A percentile compares a stretch with the other conserved stretches of the same genome.
These are phyloP conservation scores for Benitochromis conjunctus DNA, from an alignment of 2,113 vertebrate genomes.

Conservation along the genomic window DNA sequence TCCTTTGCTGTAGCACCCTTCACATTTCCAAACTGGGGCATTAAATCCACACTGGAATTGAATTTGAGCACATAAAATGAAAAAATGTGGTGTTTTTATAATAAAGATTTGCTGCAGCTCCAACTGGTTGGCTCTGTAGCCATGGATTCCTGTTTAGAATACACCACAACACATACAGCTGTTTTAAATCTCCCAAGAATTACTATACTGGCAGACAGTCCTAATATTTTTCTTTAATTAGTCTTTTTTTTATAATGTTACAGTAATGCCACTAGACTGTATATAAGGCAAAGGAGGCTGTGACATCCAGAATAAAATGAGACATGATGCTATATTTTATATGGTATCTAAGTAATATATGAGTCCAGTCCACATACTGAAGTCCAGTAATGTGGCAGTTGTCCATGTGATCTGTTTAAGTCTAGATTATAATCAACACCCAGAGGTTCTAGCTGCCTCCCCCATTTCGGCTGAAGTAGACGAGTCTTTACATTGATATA, in stretches of 20 bases:
- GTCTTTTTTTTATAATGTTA: neutral
- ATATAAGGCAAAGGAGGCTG: neutral
- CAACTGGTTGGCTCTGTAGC: neutral
- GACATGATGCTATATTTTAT: neutral
- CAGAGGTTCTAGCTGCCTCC: no score
- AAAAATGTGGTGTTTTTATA: neutral
- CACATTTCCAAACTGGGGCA: neutral
- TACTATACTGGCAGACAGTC: neutral
- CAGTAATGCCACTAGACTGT: neutral
- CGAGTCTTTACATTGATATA: no score
- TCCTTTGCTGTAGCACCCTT: neutral
- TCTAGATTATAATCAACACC: no score
- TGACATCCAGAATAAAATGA: neutral
- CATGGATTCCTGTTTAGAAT: neutral
- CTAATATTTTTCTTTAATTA: neutral
- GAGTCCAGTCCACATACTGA: no score
- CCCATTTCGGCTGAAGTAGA: no score
- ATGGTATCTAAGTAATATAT: no score
- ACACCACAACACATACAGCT: neutral
- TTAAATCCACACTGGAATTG: neutral
- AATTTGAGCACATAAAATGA: neutral
- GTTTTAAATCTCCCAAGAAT: neutral
- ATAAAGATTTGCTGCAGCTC: neutral
- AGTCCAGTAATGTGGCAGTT: no score
- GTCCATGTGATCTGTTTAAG: no score